Conservation (phyloP, 2,113 vertebrate species). For the Oncorhynchus nerka region DNA sequence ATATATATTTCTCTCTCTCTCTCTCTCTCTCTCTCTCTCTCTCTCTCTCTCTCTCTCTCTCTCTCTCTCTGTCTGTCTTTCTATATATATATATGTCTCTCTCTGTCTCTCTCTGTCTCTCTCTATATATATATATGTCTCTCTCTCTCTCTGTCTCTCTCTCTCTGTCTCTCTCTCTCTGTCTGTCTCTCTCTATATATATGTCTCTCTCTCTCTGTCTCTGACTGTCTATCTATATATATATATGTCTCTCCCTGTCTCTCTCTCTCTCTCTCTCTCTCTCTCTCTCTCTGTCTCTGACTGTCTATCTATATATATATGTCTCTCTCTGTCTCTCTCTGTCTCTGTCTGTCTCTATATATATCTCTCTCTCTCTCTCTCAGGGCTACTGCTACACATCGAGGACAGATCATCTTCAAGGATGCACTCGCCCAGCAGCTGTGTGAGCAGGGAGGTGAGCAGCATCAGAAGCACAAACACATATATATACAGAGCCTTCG, state of each 20-base stretch:
- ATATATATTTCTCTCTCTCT: not conserved
- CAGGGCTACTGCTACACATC: conserved; percentile 94
- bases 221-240: not conserved
- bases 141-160: conserved; percentile 32
- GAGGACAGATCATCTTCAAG: conserved; percentile 98
- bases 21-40: conserved; percentile 20
- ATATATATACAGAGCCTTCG: no score
- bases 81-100: not conserved
- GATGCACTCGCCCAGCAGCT: conserved; percentile 96
- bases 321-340: conserved; percentile 1
- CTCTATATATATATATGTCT: no score
- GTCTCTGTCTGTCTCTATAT: conserved; percentile 1
- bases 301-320: not conserved
- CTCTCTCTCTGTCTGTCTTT: conserved; percentile 7
- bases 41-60: conserved; percentile 20
- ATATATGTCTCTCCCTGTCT: conserved; percentile 5
- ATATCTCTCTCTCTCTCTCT: conserved; percentile 9
- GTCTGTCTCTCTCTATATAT: not conserved
- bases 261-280: not conserved
- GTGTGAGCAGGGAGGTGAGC: conserved; percentile 97
- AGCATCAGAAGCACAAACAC: not conserved
- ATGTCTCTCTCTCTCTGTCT: not conserved
- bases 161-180: not conserved
- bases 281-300: conserved; percentile 21
- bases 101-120: no score